phyloP scores from a whole-genome alignment of 2,888 invertebrate genomes.

The Lithosia quadra region DNA sequence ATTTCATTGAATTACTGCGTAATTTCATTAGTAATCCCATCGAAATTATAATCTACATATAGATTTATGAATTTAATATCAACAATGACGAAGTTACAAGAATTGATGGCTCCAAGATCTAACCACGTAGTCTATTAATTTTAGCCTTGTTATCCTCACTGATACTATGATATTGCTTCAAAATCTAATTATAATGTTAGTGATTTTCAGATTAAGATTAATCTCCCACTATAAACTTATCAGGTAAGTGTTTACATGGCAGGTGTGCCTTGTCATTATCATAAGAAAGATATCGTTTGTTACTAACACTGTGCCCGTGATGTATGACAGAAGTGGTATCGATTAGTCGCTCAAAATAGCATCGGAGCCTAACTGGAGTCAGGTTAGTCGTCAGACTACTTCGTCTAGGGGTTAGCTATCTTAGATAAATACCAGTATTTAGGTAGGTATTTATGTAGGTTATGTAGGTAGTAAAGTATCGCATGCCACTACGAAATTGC shows the following conservation, averaged over 20 bases:
- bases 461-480: too few relatives aligned
- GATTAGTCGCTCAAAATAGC: background rate
- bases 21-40: background rate
- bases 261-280: background rate
- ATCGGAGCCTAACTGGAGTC: background rate
- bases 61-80: constrained; percentile 60
- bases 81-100: constrained; percentile 40
- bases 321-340: background rate
- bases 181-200: constrained; percentile 40
- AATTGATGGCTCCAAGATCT: constrained; percentile 3
- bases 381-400: background rate
- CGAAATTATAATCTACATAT: background rate
- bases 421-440: background rate
- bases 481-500: too few relatives aligned
- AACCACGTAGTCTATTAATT: constrained; percentile 29
- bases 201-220: constrained; percentile 27
- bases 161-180: constrained; percentile 22
- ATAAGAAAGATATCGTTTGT: background rate
- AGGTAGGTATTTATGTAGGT: background rate
- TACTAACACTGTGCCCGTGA: background rate
- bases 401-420: background rate
- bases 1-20: too few relatives aligned
- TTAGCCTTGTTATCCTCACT: constrained; percentile 25
- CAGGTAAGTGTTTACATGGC: background rate
- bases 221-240: constrained; percentile 27